These are phyloP conservation scores for Rapana venosa DNA, from an alignment of 2,888 invertebrate genomes.

Conservation along the genomic window DNA sequence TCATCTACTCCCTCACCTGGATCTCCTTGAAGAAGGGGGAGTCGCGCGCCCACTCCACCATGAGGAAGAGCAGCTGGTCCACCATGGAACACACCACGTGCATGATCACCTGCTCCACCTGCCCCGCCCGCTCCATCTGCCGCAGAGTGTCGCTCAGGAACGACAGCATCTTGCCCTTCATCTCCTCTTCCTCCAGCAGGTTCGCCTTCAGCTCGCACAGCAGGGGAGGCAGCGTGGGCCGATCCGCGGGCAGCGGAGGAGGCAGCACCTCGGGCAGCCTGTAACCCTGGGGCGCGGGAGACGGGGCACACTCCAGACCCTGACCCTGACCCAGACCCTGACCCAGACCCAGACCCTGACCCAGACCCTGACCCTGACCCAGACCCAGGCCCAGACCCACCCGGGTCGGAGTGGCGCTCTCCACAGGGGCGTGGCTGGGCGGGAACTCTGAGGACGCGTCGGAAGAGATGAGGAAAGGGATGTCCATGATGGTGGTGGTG, in stretches of 20 bases:
- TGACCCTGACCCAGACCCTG: too few species aligned
- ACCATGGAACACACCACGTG: slow-evolving; percentile 99
- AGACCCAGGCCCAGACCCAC: too few species aligned
- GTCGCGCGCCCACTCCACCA: slow-evolving; percentile 99
- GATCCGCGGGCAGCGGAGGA: slow-evolving; percentile 41
- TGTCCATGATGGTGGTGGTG: too few species aligned
- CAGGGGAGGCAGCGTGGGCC: slow-evolving; percentile 66
- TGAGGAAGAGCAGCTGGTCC: slow-evolving; percentile 98
- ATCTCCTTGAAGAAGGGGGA: slow-evolving; percentile 99
- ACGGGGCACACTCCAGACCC: not conserved
- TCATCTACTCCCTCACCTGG: slow-evolving; percentile 89
- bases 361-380: not conserved
- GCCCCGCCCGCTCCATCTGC: slow-evolving; percentile 59
- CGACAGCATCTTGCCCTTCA: slow-evolving; percentile 95
- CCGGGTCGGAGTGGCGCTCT: too few species aligned
- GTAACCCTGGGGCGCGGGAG: not conserved
- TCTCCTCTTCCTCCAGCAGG: slow-evolving; percentile 94
- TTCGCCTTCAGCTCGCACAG: slow-evolving; percentile 93
- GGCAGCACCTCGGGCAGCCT: not conserved
- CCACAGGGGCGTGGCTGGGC: too few species aligned
- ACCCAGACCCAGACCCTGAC: too few species aligned
- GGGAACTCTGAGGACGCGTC: too few species aligned
- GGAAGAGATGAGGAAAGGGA: too few species aligned
- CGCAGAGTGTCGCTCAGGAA: slow-evolving; percentile 96
- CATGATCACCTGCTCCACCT: slow-evolving; percentile 83